A percentile compares a stretch with the other conserved stretches of the same genome.
These are phyloP conservation scores for Halictus ligatus DNA, from an alignment of 2,888 invertebrate species.

Conservation along the genomic window DNA sequence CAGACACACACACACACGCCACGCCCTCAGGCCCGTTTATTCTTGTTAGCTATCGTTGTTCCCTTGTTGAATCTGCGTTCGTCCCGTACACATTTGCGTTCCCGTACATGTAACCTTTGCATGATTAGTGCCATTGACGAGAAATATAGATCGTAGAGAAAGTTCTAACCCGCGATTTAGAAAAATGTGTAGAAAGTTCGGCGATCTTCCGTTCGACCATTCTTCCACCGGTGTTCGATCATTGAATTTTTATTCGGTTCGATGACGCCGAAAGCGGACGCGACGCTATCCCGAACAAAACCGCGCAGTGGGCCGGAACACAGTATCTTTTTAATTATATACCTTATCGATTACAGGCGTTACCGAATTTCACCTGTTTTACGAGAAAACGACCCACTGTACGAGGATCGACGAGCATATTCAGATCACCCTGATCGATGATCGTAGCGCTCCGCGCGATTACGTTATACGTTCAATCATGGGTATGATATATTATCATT, in stretches of 20 bases:
- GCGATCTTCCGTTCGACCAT: neutral
- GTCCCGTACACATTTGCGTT: slow-evolving; percentile 15
- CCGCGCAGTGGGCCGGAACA: neutral
- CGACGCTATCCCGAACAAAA: neutral
- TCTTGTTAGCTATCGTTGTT: slow-evolving; percentile 16
- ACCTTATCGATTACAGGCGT: neutral
- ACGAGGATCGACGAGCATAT: neutral
- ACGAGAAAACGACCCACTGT: neutral
- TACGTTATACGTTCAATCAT: slow-evolving; percentile 32
- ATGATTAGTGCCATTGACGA: slow-evolving; percentile 55
- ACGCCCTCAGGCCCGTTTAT: neutral
- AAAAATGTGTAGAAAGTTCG: slow-evolving; percentile 1
- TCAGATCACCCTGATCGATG: slow-evolving; percentile 9
- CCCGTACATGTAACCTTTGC: slow-evolving; percentile 37
- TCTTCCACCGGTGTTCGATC: neutral
- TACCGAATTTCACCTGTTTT: neutral
- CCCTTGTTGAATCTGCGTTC: slow-evolving; percentile 28
- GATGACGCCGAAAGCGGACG: neutral
- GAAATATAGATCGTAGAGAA: slow-evolving; percentile 28
- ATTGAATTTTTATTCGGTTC: slow-evolving; percentile 26
- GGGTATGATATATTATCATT: slow-evolving; percentile 39
- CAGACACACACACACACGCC: slow-evolving; percentile 35
- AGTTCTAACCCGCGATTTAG: neutral
- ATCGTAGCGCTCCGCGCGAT: slow-evolving; percentile 12
- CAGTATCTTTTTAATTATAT: neutral